Evolutionary conservation across 2,797 vertebrate species (phyloP).

Genomic region (Pteronotus mesoamericanus): DNA sequence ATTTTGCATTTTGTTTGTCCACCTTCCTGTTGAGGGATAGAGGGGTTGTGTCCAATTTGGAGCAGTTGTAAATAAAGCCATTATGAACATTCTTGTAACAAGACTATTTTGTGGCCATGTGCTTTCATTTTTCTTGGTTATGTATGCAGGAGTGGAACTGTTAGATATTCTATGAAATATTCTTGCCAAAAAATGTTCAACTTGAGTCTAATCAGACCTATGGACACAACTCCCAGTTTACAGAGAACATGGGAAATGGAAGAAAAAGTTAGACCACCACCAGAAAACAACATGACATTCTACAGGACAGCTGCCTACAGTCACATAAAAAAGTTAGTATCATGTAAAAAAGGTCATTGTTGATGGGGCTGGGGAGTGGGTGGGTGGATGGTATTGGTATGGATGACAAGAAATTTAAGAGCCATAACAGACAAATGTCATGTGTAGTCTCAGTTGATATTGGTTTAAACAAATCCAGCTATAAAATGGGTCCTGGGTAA

Average conservation of each 20-base stretch:
- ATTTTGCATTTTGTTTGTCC: neutral
- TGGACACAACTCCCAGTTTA: neutral
- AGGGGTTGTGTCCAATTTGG: neutral
- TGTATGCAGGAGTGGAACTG: neutral
- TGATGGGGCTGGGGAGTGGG: neutral
- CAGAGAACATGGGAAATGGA: neutral
- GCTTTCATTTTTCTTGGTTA: neutral
- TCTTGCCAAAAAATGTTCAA: neutral
- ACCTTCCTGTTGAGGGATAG: neutral
- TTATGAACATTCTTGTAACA: neutral
- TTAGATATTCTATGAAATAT: neutral
- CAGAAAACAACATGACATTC: neutral
- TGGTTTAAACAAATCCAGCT: conserved; percentile 19
- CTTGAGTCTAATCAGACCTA: neutral
- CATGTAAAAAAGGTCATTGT: neutral
- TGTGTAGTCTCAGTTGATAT: neutral
- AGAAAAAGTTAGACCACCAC: neutral
- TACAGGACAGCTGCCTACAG: neutral
- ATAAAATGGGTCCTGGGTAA: conserved; percentile 4
- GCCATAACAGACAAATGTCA: neutral
- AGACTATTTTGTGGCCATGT: neutral
- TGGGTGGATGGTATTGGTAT: neutral
- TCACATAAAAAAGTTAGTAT: neutral
- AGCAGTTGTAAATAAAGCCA: neutral
- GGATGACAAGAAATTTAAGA: neutral